Percentiles rank a stretch among this genome's conserved stretches.
phyloP scores from a whole-genome alignment of 2,888 invertebrate species.

The Amblyjoppa fuscipennis region DNA sequence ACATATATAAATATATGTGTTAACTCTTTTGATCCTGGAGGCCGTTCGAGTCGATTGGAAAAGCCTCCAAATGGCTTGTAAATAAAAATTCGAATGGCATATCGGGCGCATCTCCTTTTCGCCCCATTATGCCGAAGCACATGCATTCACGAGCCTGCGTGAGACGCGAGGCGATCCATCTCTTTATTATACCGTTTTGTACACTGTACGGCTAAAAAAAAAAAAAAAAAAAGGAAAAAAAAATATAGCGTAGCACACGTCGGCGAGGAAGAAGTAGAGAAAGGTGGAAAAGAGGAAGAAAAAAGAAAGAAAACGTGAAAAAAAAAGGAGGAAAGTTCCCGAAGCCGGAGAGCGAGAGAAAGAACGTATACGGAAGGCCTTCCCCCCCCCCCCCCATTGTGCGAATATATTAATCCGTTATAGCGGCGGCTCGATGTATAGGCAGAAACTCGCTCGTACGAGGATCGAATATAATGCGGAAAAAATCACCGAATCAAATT shows the following conservation, averaged over 20 bases:
- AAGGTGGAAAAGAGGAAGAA: conserved; percentile 31
- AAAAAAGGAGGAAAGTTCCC: conserved; percentile 8
- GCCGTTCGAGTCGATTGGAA: conserved; percentile 49
- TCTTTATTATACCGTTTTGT: conserved; percentile 66
- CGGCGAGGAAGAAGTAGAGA: conserved; percentile 3
- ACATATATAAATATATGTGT: conserved; percentile 12
- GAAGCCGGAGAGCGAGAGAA: conserved; percentile 21
- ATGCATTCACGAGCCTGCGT: conserved; percentile 57
- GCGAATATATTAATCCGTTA: conserved; percentile 67
- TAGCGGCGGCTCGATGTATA: conserved; percentile 13
- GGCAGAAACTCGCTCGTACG: conserved; percentile 55
- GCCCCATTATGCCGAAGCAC: conserved; percentile 49
- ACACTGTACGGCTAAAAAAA: not conserved
- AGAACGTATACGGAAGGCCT: conserved; percentile 51
- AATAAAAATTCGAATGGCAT: conserved; percentile 68
- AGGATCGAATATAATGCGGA: conserved; percentile 56
- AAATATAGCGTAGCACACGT: not conserved
- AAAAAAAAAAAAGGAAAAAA: conserved; percentile 21
- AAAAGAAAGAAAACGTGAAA: conserved; percentile 20
- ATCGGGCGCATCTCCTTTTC: conserved; percentile 61
- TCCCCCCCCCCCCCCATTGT: conserved; percentile 50
- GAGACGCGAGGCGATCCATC: conserved; percentile 62
- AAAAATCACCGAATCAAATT: conserved; percentile 57
- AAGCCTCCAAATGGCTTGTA: conserved; percentile 71
- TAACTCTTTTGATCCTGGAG: conserved; percentile 51